Conservation (phyloP, 2,797 vertebrate genomes). For the Acanthiza pusilla region DNA sequence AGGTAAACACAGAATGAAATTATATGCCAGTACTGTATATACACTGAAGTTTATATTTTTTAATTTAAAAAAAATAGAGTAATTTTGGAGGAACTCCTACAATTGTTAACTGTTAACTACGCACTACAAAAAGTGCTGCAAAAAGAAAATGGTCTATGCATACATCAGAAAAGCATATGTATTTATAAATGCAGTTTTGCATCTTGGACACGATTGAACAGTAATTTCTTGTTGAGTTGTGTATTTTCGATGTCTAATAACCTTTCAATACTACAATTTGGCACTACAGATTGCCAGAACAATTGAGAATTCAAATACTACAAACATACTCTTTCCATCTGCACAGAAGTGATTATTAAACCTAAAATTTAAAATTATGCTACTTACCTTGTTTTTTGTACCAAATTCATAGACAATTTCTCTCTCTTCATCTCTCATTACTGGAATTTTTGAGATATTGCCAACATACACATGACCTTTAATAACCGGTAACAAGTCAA, state of each 20-base stretch:
- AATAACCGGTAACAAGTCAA: slow-evolving; percentile 90
- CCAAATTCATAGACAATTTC: slow-evolving; percentile 85
- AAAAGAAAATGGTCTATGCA: background rate
- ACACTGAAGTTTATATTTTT: background rate
- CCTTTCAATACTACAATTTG: background rate
- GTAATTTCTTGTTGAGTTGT: background rate
- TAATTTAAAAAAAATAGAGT: background rate
- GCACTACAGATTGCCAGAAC: background rate
- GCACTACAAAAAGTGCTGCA: background rate
- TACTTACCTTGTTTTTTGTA: slow-evolving; percentile 77
- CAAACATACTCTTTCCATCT: background rate
- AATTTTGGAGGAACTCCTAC: background rate
- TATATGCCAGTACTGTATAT: background rate
- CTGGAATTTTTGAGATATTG: slow-evolving; percentile 83
- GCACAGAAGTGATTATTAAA: background rate
- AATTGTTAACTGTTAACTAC: background rate
- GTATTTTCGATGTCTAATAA: background rate
- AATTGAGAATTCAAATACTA: background rate
- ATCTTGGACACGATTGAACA: background rate
- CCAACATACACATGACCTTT: slow-evolving; percentile 82
- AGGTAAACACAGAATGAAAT: background rate
- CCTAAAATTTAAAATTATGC: background rate
- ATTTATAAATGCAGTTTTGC: background rate
- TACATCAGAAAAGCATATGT: background rate
- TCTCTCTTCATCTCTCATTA: slow-evolving; percentile 90